Percentiles rank a stretch among this genome's conserved stretches.
Evolutionary conservation across 2,113 vertebrate genomes (phyloP).

Genomic region (Corythornis vintsioides): DNA sequence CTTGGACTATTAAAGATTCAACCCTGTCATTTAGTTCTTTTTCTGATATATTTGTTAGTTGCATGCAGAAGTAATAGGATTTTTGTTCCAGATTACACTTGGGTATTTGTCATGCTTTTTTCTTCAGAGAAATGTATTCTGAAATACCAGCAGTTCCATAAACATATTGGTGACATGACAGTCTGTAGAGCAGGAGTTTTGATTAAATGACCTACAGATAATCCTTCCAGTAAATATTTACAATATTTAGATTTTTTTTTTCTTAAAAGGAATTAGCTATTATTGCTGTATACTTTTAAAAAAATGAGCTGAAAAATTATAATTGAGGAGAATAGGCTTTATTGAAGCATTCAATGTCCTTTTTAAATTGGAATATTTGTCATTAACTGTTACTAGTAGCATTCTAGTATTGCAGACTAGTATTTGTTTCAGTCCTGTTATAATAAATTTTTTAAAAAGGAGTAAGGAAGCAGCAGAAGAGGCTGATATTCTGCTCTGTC

Average conservation of each 20-base stretch:
- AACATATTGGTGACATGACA: not conserved
- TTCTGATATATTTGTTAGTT: not conserved
- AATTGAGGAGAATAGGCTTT: not conserved
- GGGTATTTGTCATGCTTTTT: not conserved
- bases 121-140: not conserved
- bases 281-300: not conserved
- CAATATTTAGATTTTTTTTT: not conserved
- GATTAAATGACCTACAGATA: not conserved
- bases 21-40: not conserved
- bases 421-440: not conserved
- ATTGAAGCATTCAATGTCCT: not conserved
- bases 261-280: not conserved
- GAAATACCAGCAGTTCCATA: not conserved
- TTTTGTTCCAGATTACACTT: not conserved
- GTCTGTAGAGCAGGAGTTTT: not conserved
- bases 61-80: not conserved
- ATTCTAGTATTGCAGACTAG: not conserved
- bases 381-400: not conserved
- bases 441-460: not conserved
- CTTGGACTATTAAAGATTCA: not conserved
- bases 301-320: not conserved
- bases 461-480: not conserved
- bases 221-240: not conserved
- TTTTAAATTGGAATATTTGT: not conserved
- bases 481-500: not conserved